Evolutionary conservation across 2,888 invertebrate species (phyloP).

Genomic region (Papilio elwesi): DNA sequence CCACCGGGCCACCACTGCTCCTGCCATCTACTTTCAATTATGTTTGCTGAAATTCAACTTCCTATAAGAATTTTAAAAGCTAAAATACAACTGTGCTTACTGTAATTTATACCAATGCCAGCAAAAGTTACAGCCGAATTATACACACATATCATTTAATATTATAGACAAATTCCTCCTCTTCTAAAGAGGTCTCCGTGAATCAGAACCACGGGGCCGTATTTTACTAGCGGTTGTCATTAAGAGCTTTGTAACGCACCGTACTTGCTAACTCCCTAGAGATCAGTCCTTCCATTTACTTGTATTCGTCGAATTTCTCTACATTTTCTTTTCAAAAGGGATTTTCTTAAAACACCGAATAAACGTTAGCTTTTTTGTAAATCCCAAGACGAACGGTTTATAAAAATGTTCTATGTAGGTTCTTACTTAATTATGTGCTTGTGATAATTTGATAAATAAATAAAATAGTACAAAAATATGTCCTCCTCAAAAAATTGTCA

Average conservation of each 20-base stretch:
- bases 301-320: slow-evolving; percentile 38
- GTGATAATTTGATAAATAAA: neutral
- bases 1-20: no score
- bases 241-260: slow-evolving; percentile 35
- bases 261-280: slow-evolving; percentile 38
- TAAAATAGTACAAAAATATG: neutral
- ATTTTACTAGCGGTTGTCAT: slow-evolving; percentile 38
- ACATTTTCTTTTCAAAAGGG: slow-evolving; percentile 37
- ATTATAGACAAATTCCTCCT: neutral
- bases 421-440: neutral
- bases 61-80: neutral
- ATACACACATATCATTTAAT: neutral
- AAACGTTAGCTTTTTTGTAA: slow-evolving; percentile 36
- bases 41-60: neutral
- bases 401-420: neutral
- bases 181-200: neutral
- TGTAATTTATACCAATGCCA: neutral
- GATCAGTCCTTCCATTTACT: slow-evolving; percentile 37
- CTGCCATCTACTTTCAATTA: neutral
- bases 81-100: neutral
- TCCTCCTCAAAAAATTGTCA: no score
- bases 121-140: neutral
- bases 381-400: slow-evolving; percentile 19
- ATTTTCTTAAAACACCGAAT: slow-evolving; percentile 35
- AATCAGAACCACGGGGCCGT: slow-evolving; percentile 25